Evolutionary conservation across 2,888 invertebrate species (phyloP).

Genomic region (Netelia fuscicornis): DNA sequence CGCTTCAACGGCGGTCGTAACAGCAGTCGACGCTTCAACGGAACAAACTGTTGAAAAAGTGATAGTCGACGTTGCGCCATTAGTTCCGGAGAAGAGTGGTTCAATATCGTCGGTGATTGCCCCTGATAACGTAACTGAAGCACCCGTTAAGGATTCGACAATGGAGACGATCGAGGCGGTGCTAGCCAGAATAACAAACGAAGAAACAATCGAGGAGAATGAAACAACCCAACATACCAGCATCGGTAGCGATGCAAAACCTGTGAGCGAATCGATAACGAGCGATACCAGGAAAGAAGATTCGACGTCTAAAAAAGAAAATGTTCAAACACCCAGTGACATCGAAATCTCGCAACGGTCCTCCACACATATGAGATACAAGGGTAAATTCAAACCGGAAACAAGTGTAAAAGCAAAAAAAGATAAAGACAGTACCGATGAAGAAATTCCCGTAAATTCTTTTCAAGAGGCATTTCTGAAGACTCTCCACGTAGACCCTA

Average conservation of each 20-base stretch:
- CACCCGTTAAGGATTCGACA: slow-evolving; percentile 39
- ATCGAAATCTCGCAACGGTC: slow-evolving; percentile 14
- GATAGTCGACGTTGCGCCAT: background rate
- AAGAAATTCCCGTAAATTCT: slow-evolving; percentile 76
- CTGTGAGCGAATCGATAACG: background rate
- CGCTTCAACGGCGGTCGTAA: background rate
- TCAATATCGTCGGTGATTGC: background rate
- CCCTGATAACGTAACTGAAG: slow-evolving; percentile 37
- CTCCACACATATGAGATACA: slow-evolving; percentile 15
- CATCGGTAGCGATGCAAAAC: slow-evolving; percentile 14
- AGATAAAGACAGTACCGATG: slow-evolving; percentile 70
- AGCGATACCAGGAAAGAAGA: slow-evolving; percentile 31
- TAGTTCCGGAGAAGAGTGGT: slow-evolving; percentile 26
- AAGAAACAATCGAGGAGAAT: slow-evolving; percentile 43
- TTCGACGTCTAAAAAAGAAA: background rate
- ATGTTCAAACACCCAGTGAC: slow-evolving; percentile 22
- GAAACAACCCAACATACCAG: slow-evolving; percentile 35
- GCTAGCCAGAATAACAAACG: slow-evolving; percentile 54
- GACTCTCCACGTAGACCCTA: slow-evolving; percentile 78
- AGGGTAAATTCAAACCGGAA: slow-evolving; percentile 75
- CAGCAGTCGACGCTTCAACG: background rate
- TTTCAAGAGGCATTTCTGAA: slow-evolving; percentile 81
- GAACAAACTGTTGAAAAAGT: slow-evolving; percentile 37
- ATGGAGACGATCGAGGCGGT: slow-evolving; percentile 55
- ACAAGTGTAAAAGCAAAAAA: slow-evolving; percentile 74